phyloP scores from a whole-genome alignment of 2,888 invertebrate genomes.

The Octonoba sinensis region DNA sequence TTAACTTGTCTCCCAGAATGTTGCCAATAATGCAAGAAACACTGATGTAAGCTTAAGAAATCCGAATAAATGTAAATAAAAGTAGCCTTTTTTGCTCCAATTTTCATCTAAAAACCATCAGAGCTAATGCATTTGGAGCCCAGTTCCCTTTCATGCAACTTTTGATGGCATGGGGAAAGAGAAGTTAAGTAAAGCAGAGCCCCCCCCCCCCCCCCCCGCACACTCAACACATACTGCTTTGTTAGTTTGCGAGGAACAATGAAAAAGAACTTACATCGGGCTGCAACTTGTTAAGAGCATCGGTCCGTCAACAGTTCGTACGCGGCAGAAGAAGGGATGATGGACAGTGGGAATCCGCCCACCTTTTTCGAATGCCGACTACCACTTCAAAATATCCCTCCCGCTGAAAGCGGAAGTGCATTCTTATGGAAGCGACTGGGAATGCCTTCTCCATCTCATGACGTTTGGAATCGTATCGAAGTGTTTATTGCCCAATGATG shows the following conservation, averaged over 20 bases:
- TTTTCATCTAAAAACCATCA: constrained; percentile 48
- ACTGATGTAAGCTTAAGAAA: constrained; percentile 39
- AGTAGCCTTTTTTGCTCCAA: constrained; percentile 42
- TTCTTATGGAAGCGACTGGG: neutral
- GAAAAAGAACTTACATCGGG: constrained; percentile 55
- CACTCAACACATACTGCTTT: constrained; percentile 48
- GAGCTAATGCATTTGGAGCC: constrained; percentile 49
- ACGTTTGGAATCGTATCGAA: too few species aligned
- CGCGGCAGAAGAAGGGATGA: constrained; percentile 24
- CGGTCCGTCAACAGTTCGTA: constrained; percentile 49
- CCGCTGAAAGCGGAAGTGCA: neutral
- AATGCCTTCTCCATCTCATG: constrained; percentile 13
- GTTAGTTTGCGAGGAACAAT: constrained; percentile 49
- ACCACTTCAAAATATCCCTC: constrained; percentile 26
- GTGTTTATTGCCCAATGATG: too few species aligned
- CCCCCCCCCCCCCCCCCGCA: constrained; percentile 6
- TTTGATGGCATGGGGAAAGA: too few species aligned
- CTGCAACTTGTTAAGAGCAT: constrained; percentile 49
- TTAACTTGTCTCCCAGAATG: too few species aligned
- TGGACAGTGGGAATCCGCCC: constrained; percentile 43
- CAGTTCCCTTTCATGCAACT: neutral
- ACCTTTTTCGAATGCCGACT: constrained; percentile 27
- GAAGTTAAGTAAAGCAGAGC: constrained; percentile 10
- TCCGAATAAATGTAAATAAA: constrained; percentile 54
- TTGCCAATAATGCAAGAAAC: neutral